These are phyloP conservation scores for Caiman crocodilus DNA, from an alignment of 2,797 vertebrate species.

Conservation along the genomic window DNA sequence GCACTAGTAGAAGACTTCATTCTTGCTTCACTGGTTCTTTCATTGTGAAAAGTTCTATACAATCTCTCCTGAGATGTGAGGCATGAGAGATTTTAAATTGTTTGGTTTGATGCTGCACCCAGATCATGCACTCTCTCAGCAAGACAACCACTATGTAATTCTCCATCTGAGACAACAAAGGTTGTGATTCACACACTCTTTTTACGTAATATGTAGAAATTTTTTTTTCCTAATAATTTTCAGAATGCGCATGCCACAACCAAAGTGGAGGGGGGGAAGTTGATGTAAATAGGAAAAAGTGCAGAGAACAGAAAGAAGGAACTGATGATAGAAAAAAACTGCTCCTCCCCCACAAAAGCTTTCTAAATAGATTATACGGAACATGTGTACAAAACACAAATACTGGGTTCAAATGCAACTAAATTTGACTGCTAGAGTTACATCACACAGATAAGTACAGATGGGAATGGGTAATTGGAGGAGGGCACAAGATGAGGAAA, in stretches of 20 bases:
- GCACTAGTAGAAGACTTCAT: background rate
- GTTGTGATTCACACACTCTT: too few relatives aligned
- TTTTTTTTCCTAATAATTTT: background rate
- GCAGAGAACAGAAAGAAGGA: background rate
- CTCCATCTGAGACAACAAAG: too few relatives aligned
- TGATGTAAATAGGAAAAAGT: background rate
- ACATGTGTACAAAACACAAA: background rate
- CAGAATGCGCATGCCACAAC: background rate
- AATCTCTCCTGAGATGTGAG: background rate
- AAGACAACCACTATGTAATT: background rate
- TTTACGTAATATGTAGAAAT: too few relatives aligned
- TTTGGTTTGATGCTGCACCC: background rate
- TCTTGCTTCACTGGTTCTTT: background rate
- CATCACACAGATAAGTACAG: background rate
- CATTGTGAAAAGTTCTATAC: background rate
- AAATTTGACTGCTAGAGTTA: background rate
- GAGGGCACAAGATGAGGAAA: background rate
- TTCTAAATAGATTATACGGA: background rate
- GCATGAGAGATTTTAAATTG: background rate
- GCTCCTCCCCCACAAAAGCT: background rate
- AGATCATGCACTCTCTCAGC: background rate
- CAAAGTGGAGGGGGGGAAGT: background rate
- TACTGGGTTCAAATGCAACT: background rate
- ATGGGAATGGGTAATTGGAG: conserved; percentile 26
- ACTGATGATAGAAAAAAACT: background rate